A percentile compares a stretch with the other conserved stretches of the same genome.
Evolutionary conservation across 1,140 invertebrate genomes (phyloP).

Genomic region (Drosophila takahashii): DNA sequence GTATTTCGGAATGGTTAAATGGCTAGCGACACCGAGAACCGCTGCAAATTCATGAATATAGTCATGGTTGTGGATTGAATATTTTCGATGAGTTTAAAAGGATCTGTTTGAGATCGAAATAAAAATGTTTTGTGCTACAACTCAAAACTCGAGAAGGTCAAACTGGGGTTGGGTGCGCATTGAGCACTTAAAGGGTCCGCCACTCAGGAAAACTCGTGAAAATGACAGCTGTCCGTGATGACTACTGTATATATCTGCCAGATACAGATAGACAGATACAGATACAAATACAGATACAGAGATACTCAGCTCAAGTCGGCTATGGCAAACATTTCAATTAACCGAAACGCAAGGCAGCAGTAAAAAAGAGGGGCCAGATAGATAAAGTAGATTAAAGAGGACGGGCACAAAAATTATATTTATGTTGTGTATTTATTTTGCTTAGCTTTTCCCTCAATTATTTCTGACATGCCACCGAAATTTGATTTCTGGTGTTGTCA

Average conservation of each 20-base stretch:
- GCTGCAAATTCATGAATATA: conserved; percentile 25
- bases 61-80: conserved; percentile 17
- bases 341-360: conserved; percentile 25
- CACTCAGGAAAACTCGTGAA: conserved; percentile 15
- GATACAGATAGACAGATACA: conserved; percentile 8
- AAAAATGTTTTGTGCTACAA: background rate
- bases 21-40: conserved; percentile 25
- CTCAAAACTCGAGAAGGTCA: conserved; percentile 11
- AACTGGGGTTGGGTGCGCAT: conserved; percentile 8
- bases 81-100: background rate
- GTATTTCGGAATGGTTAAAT: conserved; percentile 7
- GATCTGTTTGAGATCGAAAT: conserved; percentile 10
- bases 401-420: conserved; percentile 34
- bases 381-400: conserved; percentile 16
- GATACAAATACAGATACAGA: background rate
- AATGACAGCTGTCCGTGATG: conserved; percentile 36
- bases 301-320: conserved; percentile 15
- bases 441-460: conserved; percentile 37
- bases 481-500: conserved; percentile 35
- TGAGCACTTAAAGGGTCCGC: conserved; percentile 7
- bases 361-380: conserved; percentile 11
- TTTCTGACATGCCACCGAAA: conserved; percentile 39
- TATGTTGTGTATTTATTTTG: conserved; percentile 31
- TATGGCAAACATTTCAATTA: conserved; percentile 40
- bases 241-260: conserved; percentile 5